Conservation (phyloP, 2,113 vertebrate species). For the Lepidothrix coronata region DNA sequence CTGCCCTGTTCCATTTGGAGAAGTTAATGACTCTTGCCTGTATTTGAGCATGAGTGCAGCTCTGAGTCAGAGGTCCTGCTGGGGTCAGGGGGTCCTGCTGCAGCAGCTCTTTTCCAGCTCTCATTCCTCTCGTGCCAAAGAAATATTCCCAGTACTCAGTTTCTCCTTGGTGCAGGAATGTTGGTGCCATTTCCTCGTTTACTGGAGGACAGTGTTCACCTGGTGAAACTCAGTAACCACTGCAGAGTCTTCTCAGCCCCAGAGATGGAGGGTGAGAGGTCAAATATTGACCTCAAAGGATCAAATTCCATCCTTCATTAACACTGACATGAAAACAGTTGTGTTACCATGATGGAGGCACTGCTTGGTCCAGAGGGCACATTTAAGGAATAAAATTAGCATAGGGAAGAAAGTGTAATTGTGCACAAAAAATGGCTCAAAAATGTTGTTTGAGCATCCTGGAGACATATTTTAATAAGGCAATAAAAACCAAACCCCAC, state of each 20-base stretch:
- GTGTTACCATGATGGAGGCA: not conserved
- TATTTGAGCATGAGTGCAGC: not conserved
- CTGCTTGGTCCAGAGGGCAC: not conserved
- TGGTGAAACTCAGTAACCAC: not conserved
- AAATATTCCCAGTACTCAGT: not conserved
- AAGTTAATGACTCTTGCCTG: not conserved
- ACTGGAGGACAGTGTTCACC: not conserved
- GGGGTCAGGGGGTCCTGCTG: not conserved
- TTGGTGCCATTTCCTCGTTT: not conserved
- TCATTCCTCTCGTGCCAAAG: not conserved
- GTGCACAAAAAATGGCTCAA: not conserved
- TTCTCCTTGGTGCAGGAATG: not conserved
- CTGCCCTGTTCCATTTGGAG: accelerated
- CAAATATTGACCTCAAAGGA: not conserved
- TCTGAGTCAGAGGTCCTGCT: not conserved
- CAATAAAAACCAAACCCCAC: not conserved
- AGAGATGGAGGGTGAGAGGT: not conserved
- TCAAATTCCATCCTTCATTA: not conserved
- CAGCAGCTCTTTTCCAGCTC: not conserved
- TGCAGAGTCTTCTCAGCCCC: not conserved
- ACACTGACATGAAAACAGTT: not conserved
- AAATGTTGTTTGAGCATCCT: not conserved
- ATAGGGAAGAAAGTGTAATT: not conserved
- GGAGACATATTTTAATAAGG: not conserved
- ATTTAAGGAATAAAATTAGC: not conserved